phyloP scores from a whole-genome alignment of 1,140 invertebrate genomes.

The Colletes gigas region DNA sequence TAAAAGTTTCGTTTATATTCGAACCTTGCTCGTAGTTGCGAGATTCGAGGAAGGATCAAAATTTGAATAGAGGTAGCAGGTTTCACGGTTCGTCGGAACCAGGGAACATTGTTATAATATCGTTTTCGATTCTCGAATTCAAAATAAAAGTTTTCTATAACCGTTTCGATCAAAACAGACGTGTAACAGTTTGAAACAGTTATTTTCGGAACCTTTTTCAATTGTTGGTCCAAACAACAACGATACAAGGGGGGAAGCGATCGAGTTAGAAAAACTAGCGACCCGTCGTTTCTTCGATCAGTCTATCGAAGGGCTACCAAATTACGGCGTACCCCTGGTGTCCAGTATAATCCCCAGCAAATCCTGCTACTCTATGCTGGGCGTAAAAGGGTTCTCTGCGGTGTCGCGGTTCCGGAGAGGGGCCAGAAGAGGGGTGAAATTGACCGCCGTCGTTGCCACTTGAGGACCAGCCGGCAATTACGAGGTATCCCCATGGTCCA shows the following conservation, averaged over 20 bases:
- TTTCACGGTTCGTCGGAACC: too few relatives aligned
- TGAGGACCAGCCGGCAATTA: slow-evolving; percentile 69
- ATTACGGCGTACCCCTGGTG: slow-evolving; percentile 48
- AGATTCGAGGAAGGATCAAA: too few relatives aligned
- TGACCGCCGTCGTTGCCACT: slow-evolving; percentile 71
- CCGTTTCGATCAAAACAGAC: too few relatives aligned
- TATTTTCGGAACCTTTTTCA: too few relatives aligned
- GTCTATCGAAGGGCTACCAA: slow-evolving; percentile 47
- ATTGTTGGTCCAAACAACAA: neutral
- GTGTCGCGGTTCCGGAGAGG: slow-evolving; percentile 58
- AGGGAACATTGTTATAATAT: too few relatives aligned
- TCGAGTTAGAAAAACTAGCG: neutral
- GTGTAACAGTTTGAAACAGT: too few relatives aligned
- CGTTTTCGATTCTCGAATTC: too few relatives aligned
- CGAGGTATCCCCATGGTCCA: slow-evolving; percentile 68
- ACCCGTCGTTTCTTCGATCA: slow-evolving; percentile 39
- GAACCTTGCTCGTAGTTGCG: too few relatives aligned
- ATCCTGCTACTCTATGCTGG: slow-evolving; percentile 57
- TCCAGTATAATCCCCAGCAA: slow-evolving; percentile 62
- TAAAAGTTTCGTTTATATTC: too few relatives aligned
- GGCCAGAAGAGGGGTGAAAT: slow-evolving; percentile 60
- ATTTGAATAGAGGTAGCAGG: too few relatives aligned
- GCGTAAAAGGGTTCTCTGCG: slow-evolving; percentile 63
- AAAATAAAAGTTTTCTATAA: too few relatives aligned
- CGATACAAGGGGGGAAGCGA: neutral